Evolutionary conservation across 2,113 vertebrate species (phyloP), one percentile per base, ranked within the genome.

Genomic region (Microtus pennsylvanicus): DNA sequence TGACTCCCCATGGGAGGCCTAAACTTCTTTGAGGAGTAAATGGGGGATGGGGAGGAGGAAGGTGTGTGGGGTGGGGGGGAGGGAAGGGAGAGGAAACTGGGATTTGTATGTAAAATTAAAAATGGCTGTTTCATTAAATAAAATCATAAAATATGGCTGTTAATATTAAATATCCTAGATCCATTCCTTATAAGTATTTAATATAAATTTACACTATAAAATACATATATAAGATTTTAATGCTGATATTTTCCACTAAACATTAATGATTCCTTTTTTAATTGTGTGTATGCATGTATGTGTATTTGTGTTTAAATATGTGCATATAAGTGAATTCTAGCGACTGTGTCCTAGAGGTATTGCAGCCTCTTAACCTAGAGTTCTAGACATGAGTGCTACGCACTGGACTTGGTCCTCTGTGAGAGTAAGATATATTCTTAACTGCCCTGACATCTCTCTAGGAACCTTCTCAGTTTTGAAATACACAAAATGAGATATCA

Each of bases 141-240:
- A 58, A 58, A 19, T 21, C 21, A 7, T 58, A 47, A 86, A 86
- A 47, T 45, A 67, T 67, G 33, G 2, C 16, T 52, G 21, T 55
- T 72, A n/a, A 75, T 61, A 85, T 93, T 63, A 92, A 82, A 55
- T 45, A 87, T 33, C 6, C 55, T 88, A 85, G 75, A 92, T 88
- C 47, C 24, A 74, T 85, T 89, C 50, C 69, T 85, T 5, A 55
- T 7, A 89, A 74, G 4, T 74, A 95, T 78, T 89, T 90, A 81
- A 88, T 58, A 92, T 92, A 35, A 6, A 88, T 65, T 94, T 47
- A 86, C 8, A 96, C 7, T 86, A 70, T 65, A 89, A 82, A 55
- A 83, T 55, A 93, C 50, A 52, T 91, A 87, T 12, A 87, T 87
- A 65, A 12, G 87, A 65, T 65, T 45, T 89, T 24, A 87, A 96